A percentile compares a stretch with the other conserved stretches of the same genome.
phyloP scores from a whole-genome alignment of 1,140 invertebrate species.

The Calliphora vicina region DNA sequence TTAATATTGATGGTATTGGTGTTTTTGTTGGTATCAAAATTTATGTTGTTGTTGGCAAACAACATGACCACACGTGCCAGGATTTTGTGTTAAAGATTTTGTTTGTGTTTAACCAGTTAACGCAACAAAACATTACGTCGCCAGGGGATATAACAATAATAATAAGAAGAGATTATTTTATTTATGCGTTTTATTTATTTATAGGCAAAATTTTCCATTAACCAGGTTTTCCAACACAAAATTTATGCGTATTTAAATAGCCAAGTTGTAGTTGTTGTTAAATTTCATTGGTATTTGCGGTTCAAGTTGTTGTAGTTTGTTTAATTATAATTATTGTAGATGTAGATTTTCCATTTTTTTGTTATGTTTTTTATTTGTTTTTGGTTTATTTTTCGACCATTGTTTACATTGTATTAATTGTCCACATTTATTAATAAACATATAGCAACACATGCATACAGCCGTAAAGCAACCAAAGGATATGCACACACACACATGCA shows the following conservation, averaged over 20 bases:
- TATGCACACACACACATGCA: neutral
- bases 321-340: neutral
- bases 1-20: neutral
- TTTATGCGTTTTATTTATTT: neutral
- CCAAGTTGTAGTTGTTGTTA: neutral
- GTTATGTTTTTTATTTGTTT: neutral
- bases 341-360: neutral
- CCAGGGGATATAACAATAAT: neutral
- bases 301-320: neutral
- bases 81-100: neutral
- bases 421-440: neutral
- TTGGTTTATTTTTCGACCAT: neutral
- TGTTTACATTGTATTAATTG: constrained; percentile 16
- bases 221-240: neutral
- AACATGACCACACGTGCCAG: neutral
- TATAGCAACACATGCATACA: neutral
- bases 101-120: neutral
- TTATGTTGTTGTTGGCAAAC: neutral
- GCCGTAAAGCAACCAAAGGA: too few relatives aligned
- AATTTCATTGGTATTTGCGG: neutral
- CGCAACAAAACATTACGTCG: neutral
- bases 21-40: too few relatives aligned
- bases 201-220: neutral
- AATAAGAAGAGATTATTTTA: neutral
- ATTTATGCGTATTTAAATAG: too few relatives aligned